Evolutionary conservation across 2,797 vertebrate species (phyloP).

Genomic region (Helarctos malayanus): DNA sequence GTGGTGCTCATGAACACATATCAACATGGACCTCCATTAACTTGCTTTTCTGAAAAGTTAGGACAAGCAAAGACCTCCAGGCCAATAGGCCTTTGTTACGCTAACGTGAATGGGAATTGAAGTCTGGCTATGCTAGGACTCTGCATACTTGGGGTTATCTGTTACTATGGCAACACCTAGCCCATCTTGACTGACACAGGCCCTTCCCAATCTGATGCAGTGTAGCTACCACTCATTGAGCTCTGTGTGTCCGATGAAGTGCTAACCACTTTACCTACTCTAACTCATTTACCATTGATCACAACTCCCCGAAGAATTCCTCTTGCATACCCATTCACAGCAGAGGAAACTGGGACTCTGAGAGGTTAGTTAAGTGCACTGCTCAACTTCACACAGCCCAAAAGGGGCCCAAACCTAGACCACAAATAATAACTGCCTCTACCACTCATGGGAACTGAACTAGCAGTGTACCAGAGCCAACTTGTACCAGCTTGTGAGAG

Average conservation of each 20-base stretch:
- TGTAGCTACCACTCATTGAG: neutral
- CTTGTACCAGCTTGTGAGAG: neutral
- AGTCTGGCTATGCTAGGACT: neutral
- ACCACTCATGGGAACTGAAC: neutral
- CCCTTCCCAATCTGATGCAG: neutral
- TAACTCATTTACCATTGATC: neutral
- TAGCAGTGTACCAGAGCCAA: neutral
- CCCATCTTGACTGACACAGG: neutral
- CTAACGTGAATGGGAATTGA: neutral
- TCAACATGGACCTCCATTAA: neutral
- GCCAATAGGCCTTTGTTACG: neutral
- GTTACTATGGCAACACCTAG: slow-evolving; percentile 18
- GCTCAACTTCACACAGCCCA: neutral
- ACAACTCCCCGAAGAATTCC: neutral
- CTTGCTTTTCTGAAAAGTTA: neutral
- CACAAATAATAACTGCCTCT: neutral
- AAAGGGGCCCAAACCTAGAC: neutral
- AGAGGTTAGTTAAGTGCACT: neutral
- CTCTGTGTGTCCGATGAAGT: neutral
- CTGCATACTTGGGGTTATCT: neutral
- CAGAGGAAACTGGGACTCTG: neutral
- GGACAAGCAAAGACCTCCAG: neutral
- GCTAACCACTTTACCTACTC: neutral
- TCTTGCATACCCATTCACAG: neutral
- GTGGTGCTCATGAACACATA: neutral